Base-by-base conservation (phyloP, 2,113 vertebrate genomes). In the Oncorhynchus tshawytscha region DNA sequence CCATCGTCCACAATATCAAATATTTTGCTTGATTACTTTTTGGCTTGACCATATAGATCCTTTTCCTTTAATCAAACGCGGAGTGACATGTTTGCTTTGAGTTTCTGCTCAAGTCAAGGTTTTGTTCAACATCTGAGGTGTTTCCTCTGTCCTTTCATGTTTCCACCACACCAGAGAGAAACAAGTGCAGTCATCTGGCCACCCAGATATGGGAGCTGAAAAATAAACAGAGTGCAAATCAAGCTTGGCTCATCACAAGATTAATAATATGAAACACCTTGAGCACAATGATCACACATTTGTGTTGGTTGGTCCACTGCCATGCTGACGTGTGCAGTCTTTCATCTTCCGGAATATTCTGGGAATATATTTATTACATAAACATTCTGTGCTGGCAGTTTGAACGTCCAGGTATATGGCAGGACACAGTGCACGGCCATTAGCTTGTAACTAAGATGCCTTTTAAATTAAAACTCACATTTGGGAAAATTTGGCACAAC, bases 201-300 rank as follows among this genome's bases (percentile, higher is more conserved):
- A 49, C 60, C 75, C 68, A 45, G 59, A 77, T 71, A 77, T 77
- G 68, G 57, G 48, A 70, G 31, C 29, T 29, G 70, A 78, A 75
- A 71, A 75, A 78, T 65, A 78, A 73, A 76, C 74, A 49, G 29
- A 13, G 69, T 20, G 45, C 51, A 66, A 79, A 62, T 78, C 73
- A 59, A 75, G 69, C 73, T 76, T 75, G 77, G 70, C 70, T 64
- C 34, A 59, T 39, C 69, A n/a, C 57, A 24, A 5, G 45, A 16
- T 73, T 76, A 75, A 73, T 82, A 65, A 70, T 71, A 75, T 31
- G 66, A 76, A 82, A 73, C 73, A 71, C 76, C 51, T 68, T 75
- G 65, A 78, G 57, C 39, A 48, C 67, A 72, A 65, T 29, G 27
- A 62, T 4, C 11, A 64, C 34, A 31, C 7, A 24, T 78, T 82